phyloP scores from a whole-genome alignment of 2,113 vertebrate species.

The Campylorhamphus procurvoides region DNA sequence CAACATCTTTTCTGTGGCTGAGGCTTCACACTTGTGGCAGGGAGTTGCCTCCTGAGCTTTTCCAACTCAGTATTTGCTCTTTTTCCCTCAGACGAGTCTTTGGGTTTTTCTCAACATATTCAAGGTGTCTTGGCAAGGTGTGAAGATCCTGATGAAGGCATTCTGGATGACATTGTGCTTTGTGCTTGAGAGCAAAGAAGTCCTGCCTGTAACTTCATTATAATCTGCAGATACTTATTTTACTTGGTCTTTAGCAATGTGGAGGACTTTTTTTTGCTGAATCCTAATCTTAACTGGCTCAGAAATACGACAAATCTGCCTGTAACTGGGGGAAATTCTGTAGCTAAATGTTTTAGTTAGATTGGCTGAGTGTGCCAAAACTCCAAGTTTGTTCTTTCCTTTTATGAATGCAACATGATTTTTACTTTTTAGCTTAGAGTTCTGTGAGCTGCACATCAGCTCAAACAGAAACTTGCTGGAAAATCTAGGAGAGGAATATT shows the following conservation, averaged over 20 bases:
- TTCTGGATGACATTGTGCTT: not conserved
- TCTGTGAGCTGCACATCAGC: not conserved
- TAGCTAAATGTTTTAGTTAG: not conserved
- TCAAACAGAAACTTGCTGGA: not conserved
- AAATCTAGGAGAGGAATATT: not conserved
- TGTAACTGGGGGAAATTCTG: not conserved
- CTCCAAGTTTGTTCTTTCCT: not conserved
- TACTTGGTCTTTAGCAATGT: not conserved
- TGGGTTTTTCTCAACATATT: not conserved
- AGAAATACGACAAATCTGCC: not conserved
- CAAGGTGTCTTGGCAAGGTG: not conserved
- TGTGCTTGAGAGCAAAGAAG: not conserved
- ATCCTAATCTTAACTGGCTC: fast-evolving
- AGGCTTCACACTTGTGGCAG: not conserved
- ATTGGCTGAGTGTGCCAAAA: not conserved
- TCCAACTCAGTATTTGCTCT: not conserved
- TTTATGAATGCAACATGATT: fast-evolving
- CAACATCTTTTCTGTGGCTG: not conserved
- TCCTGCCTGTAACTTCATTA: not conserved
- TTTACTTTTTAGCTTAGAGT: not conserved
- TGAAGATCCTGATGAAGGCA: too few relatives aligned
- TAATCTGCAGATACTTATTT: not conserved
- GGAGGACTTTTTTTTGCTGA: not conserved
- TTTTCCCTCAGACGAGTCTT: not conserved
- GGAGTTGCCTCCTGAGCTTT: not conserved